Evolutionary conservation across 2,797 vertebrate species (phyloP), one percentile per base, ranked within the genome.

Genomic region (Apogon talboti): DNA sequence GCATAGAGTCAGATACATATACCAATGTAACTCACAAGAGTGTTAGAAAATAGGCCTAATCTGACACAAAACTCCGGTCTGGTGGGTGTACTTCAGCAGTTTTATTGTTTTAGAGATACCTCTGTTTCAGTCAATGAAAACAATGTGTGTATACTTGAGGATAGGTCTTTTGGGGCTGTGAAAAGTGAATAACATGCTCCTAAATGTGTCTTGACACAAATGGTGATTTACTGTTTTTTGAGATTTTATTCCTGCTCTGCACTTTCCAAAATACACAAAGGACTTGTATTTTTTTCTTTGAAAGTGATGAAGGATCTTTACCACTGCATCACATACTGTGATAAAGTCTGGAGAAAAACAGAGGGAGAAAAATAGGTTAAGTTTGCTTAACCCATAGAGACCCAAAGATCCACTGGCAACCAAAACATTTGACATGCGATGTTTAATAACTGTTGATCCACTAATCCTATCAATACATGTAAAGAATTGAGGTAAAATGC

Each of bases 271-370:
- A 65, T 24, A 53, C 24, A 63, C 54, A 46, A 33, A 60, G 13
- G 44, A 56, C 42, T 1, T 7, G 9, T 3, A 24, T 8, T 2
- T 69, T 75, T 47, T 46, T 56, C 50, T 71, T 37, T 50, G 12
- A 47, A 28, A 7, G 58, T 7, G 0, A 30, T 18, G 43, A 44
- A 45, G 41, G 49, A 59, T 35, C 51, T 59, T 24, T 19, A 13
- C 45, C n/a, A 13, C 15, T 19, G 24, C 14, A 58, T 11, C 42
- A 28, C 0, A 47, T 15, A 13, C 44, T 62, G 52, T 7, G 30
- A 35, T 67, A 30, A 57, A 41, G 37, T 78, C 67, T 56, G 38
- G 15, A 73, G 41, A 15, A 15, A 57, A 15, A 57, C 18, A 21
- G 55, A 13, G 54, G 44, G 49, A 60, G 35, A 18, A 19, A 1